Base-by-base conservation (phyloP, 2,797 vertebrate species). In the Bovichtus variegatus region DNA sequence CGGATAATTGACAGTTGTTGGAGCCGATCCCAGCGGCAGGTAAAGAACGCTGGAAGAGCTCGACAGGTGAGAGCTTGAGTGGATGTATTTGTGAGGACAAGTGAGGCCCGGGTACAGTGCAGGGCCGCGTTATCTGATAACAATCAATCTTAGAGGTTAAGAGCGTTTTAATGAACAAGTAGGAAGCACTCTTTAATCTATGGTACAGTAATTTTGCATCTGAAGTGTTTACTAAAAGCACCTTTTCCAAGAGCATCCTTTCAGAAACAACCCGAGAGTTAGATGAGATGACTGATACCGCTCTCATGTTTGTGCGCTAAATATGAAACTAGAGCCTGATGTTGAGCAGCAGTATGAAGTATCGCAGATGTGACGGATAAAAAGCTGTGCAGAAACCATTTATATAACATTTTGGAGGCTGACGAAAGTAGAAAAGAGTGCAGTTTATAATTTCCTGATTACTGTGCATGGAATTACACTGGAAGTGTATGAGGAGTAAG, bases 1-100 rank as follows among this genome's bases (percentile, higher is more conserved):
- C 96, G 80, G 89, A 94, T 96, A 95, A 97, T 95, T 96, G 96
- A 95, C 95, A 91, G 94, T 84, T 74, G 87, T 86, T 96, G 96
- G 96, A 93, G 1, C 50, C 68, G 84, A 86, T 91, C 95, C 96
- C 95, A 93, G 87, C 74, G 77, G 87, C 78, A 84, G 86, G 89
- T 81, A 92, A 86, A 91, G 92, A 92, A 87, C 87, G 87, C 88
- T 90, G 89, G 88, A 89, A 90, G 84, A 92, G 76, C 76, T 90
- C 49, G 80, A 91, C 90, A 82, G 89, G 89, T 91, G 54, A 91
- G 90, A 46, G 70, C 73, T 72, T 83, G 73, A 43, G 76, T 70
- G 79, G 68, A 81, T 62, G 85, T 81, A 58, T 86, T 62, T 74
- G 74, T 71, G 76, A 63, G 62, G 27, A 69, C 66, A 68, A 71